These are phyloP conservation scores for Smithornis capensis DNA, from an alignment of 2,113 vertebrate species.

Conservation along the genomic window DNA sequence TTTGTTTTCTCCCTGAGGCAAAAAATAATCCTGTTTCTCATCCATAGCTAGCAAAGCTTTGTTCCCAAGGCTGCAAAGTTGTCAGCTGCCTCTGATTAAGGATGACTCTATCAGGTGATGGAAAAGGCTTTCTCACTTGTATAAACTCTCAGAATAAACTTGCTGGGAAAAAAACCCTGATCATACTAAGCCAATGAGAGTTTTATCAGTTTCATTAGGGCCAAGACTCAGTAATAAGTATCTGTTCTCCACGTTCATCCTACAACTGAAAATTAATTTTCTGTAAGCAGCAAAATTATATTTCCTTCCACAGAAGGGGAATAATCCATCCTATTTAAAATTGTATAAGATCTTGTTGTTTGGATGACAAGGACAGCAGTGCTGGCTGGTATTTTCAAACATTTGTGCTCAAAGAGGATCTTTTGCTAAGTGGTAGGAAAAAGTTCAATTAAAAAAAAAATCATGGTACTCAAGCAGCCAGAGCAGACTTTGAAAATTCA, in stretches of 20 bases:
- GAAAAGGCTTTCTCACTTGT: neutral
- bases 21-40: neutral
- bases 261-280: neutral
- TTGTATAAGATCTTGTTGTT: neutral
- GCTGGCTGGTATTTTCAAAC: neutral
- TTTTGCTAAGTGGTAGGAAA: neutral
- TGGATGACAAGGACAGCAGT: neutral
- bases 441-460: constrained; percentile 1
- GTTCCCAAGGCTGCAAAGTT: neutral
- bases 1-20: neutral
- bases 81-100: neutral
- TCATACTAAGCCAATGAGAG: neutral
- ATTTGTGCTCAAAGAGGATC: neutral
- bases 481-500: neutral
- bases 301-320: neutral
- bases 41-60: neutral
- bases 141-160: neutral
- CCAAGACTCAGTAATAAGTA: neutral
- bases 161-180: neutral
- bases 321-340: neutral
- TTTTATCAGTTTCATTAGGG: neutral
- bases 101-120: neutral
- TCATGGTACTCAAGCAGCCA: neutral
- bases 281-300: neutral
- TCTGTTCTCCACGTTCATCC: neutral